Percentiles rank a stretch among this genome's conserved stretches.
Conservation (phyloP, 1,140 invertebrate species). For the Mylabris phalerata region DNA sequence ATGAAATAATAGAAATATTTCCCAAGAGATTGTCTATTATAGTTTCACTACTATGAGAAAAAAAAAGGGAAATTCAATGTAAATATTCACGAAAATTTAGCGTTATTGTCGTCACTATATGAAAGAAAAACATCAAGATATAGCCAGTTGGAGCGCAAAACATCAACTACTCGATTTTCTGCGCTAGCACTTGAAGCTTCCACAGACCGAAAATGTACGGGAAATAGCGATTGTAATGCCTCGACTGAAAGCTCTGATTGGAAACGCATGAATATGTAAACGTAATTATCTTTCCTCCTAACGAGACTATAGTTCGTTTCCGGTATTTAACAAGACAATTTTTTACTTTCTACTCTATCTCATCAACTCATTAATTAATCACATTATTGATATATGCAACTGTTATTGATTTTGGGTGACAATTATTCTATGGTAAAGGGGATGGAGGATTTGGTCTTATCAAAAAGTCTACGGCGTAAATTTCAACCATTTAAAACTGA, state of each 20-base stretch:
- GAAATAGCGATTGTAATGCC: background rate
- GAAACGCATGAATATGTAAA: slow-evolving; percentile 16
- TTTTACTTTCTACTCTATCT: too few relatives aligned
- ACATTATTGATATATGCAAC: too few relatives aligned
- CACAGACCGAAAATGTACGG: background rate
- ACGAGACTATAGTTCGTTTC: background rate
- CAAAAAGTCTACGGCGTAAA: too few relatives aligned
- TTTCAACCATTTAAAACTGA: background rate
- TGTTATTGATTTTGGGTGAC: too few relatives aligned
- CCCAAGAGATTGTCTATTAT: too few relatives aligned
- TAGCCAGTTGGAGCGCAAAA: background rate
- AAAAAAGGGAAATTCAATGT: too few relatives aligned
- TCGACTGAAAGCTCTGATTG: slow-evolving; percentile 11
- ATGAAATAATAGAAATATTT: too few relatives aligned
- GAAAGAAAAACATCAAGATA: background rate
- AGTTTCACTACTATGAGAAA: too few relatives aligned
- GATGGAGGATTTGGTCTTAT: too few relatives aligned
- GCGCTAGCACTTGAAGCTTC: slow-evolving; percentile 8
- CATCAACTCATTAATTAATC: too few relatives aligned
- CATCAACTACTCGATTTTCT: slow-evolving; percentile 12
- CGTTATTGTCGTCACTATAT: background rate
- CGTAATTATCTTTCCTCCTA: slow-evolving; percentile 12
- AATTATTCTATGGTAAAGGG: too few relatives aligned
- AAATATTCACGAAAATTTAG: slow-evolving; percentile 1
- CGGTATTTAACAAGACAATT: too few relatives aligned